Conservation (phyloP, 2,113 vertebrate genomes). For the Centropus bengalensis region DNA sequence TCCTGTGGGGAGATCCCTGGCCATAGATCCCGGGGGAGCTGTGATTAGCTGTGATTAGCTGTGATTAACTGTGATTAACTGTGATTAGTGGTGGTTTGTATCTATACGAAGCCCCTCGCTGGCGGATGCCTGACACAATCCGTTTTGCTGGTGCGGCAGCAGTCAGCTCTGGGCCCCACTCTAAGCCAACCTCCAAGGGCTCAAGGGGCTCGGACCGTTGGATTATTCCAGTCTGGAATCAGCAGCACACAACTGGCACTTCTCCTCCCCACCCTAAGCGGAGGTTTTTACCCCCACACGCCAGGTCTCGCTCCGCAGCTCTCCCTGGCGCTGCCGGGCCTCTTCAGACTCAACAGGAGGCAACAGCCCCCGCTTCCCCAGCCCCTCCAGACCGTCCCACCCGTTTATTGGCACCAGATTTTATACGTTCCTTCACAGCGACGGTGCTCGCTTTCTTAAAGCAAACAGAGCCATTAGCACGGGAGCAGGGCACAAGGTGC, state of each 20-base stretch:
- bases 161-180: not conserved
- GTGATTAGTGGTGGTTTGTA: no score
- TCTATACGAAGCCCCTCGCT: not conserved
- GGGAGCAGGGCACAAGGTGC: not conserved
- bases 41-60: not conserved
- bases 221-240: not conserved
- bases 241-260: not conserved
- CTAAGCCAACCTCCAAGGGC: not conserved
- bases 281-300: not conserved
- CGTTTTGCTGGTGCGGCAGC: not conserved
- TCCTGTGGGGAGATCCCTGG: not conserved
- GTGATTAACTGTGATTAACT: not conserved
- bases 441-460: not conserved
- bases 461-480: not conserved
- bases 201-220: not conserved
- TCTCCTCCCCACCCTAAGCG: not conserved
- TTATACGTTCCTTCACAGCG: not conserved
- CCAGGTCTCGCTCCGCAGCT: not conserved
- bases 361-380: not conserved
- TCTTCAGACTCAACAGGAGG: not conserved
- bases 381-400: not conserved
- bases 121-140: not conserved
- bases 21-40: not conserved
- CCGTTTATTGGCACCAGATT: conserved; percentile 43
- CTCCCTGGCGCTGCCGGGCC: not conserved